Percentiles rank a stretch among this genome's conserved stretches.
These are phyloP conservation scores for Alauda arvensis DNA, from an alignment of 2,797 vertebrate species.

Conservation along the genomic window DNA sequence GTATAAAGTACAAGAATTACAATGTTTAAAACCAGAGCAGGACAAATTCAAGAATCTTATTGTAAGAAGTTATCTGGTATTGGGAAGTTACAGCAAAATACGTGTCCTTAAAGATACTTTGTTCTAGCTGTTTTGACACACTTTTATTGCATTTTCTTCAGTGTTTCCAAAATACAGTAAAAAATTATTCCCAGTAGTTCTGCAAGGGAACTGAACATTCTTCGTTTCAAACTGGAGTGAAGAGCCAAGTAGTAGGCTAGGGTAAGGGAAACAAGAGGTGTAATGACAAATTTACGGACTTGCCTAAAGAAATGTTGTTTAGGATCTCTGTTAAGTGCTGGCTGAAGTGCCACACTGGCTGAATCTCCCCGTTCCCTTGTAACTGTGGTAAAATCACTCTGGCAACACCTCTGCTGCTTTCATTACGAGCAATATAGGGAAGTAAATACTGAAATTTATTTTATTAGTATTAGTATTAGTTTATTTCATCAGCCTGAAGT, in stretches of 20 bases:
- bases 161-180: neutral
- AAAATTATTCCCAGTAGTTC: neutral
- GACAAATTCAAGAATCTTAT: neutral
- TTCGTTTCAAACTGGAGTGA: neutral
- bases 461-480: no score
- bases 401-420: neutral
- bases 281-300: rapidly evolving
- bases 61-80: neutral
- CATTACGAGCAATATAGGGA: neutral
- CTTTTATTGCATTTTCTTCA: neutral
- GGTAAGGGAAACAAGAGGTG: neutral
- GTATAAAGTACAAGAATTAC: neutral
- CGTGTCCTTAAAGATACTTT: neutral
- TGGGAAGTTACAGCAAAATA: neutral
- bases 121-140: neutral
- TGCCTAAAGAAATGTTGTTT: neutral
- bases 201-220: neutral
- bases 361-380: rapidly evolving
- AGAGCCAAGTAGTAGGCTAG: neutral
- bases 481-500: neutral
- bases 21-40: neutral
- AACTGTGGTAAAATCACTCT: neutral
- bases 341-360: neutral
- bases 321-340: neutral
- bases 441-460: neutral